These are phyloP conservation scores for Actinopyga echinites DNA, from an alignment of 53 echinoderm and acorn worm genomes.

Conservation along the genomic window DNA sequence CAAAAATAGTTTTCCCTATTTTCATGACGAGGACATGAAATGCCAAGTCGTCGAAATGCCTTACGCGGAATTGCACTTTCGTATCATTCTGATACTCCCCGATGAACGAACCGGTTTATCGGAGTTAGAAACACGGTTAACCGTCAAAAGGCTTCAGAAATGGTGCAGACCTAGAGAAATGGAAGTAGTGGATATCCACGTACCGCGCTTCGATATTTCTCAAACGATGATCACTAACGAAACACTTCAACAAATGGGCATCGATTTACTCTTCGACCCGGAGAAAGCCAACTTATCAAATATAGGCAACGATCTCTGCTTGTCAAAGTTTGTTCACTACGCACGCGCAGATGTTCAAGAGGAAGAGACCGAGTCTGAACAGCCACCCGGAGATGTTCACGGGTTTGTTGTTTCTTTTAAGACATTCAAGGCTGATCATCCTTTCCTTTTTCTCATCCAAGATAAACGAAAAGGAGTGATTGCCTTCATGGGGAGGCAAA, in stretches of 20 bases:
- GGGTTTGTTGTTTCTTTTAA: constrained; percentile 25
- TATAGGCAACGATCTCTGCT: constrained; percentile 60
- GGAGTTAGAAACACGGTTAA: constrained; percentile 52
- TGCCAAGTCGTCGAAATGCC: constrained; percentile 86
- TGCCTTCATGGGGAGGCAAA: constrained; percentile 59
- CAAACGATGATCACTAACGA: constrained; percentile 57
- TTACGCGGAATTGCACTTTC: constrained; percentile 66
- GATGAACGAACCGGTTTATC: constrained; percentile 64
- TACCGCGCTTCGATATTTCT: constrained; percentile 79
- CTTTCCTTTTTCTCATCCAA: constrained; percentile 65
- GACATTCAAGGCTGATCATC: constrained; percentile 65
- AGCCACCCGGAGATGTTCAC: constrained; percentile 58
- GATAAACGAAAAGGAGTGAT: constrained; percentile 50
- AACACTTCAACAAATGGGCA: constrained; percentile 68
- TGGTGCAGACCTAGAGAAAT: constrained; percentile 49
- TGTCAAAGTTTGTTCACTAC: constrained; percentile 77
- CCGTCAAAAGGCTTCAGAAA: constrained; percentile 46
- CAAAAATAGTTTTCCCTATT: constrained; percentile 43
- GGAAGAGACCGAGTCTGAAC: constrained; percentile 73
- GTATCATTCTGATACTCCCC: constrained; percentile 74
- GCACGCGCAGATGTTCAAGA: constrained; percentile 86
- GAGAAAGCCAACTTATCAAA: constrained; percentile 76
- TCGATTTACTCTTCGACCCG: constrained; percentile 60
- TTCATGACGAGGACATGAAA: constrained; percentile 49
- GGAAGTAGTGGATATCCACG: constrained; percentile 49